Evolutionary conservation across 2,888 invertebrate species (phyloP).

Genomic region (Netelia fuscicornis): DNA sequence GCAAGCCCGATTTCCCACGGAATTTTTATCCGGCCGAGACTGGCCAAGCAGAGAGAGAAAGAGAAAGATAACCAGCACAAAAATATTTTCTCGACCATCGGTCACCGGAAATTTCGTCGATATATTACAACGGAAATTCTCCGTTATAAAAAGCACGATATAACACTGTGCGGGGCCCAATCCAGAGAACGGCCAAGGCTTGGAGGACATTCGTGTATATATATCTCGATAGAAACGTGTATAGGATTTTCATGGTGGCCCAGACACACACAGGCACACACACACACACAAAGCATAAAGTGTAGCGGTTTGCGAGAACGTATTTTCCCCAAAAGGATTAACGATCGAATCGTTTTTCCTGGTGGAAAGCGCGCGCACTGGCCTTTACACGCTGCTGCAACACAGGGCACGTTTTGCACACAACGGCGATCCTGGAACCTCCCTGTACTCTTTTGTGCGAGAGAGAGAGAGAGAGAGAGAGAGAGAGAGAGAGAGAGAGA

Average conservation of each 20-base stretch:
- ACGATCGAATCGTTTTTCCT: constrained; percentile 67
- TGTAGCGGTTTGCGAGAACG: constrained; percentile 61
- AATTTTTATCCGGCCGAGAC: constrained; percentile 31
- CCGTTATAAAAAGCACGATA: constrained; percentile 36
- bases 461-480: constrained; percentile 24
- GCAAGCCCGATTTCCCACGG: constrained; percentile 25
- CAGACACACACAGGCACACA: neutral
- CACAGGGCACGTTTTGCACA: constrained; percentile 58
- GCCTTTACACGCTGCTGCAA: constrained; percentile 12
- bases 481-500: constrained; percentile 27
- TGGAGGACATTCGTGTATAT: neutral
- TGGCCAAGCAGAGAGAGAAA: neutral
- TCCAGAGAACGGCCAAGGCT: neutral
- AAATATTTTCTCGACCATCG: constrained; percentile 49
- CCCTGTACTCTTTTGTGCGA: constrained; percentile 32
- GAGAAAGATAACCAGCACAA: neutral
- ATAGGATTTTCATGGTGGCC: neutral
- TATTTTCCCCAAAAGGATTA: constrained; percentile 67
- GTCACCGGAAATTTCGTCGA: constrained; percentile 44
- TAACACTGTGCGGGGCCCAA: constrained; percentile 19
- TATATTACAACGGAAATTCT: constrained; percentile 50
- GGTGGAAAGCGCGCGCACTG: constrained; percentile 11
- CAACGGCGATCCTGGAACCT: constrained; percentile 4
- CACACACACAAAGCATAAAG: constrained; percentile 24
- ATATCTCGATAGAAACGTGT: neutral